Evolutionary conservation across 2,888 invertebrate species (phyloP).

Genomic region (Macrophya alboannulata): DNA sequence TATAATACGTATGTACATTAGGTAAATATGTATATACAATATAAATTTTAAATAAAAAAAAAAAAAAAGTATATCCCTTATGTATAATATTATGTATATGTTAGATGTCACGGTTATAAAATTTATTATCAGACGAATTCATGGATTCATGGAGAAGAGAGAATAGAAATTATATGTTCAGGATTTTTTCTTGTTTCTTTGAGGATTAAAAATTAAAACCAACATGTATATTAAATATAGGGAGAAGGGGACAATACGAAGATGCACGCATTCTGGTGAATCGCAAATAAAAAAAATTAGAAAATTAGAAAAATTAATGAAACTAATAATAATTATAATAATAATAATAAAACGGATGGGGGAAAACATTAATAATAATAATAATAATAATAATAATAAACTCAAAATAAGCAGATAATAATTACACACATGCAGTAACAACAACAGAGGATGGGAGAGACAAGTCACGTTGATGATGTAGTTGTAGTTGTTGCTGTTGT

Average conservation of each 20-base stretch:
- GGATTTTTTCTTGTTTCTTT: too few species aligned
- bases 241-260: too few species aligned
- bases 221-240: too few species aligned
- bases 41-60: too few species aligned
- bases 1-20: neutral
- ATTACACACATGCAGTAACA: constrained; percentile 78
- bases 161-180: too few species aligned
- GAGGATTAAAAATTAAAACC: too few species aligned
- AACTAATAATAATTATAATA: constrained; percentile 23
- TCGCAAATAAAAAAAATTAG: neutral
- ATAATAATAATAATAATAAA: constrained; percentile 77
- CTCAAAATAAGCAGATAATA: constrained; percentile 65
- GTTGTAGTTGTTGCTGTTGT: neutral
- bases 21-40: neutral
- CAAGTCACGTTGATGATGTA: constrained; percentile 74
- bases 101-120: too few species aligned
- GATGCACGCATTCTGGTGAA: neutral
- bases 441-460: constrained; percentile 75
- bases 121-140: too few species aligned
- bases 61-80: too few species aligned
- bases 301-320: neutral
- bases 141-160: neutral
- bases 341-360: neutral
- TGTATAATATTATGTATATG: too few species aligned
- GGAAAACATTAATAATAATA: constrained; percentile 70